phyloP scores from a whole-genome alignment of 1,140 invertebrate species.

The Trichonephila clavipes region DNA sequence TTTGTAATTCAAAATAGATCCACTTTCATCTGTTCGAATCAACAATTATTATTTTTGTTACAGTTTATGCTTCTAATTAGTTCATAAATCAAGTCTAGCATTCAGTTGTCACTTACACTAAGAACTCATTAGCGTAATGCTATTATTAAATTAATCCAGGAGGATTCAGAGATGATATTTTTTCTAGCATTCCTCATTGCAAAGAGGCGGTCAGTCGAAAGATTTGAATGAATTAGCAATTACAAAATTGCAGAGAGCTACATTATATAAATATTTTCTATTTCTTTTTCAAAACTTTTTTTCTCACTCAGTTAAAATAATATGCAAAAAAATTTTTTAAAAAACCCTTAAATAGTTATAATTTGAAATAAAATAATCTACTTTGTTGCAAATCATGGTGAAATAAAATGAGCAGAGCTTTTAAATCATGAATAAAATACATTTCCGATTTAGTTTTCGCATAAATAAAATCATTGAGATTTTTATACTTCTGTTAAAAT shows the following conservation, averaged over 20 bases:
- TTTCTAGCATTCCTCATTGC: background rate
- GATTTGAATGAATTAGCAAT: background rate
- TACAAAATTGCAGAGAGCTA: background rate
- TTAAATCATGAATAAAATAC: too few relatives aligned
- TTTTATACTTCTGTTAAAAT: too few relatives aligned
- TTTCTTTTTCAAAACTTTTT: background rate
- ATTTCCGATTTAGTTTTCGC: too few relatives aligned
- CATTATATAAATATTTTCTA: background rate
- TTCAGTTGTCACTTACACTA: conserved; percentile 21
- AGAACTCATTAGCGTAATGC: conserved; percentile 41
- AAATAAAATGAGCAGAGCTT: too few relatives aligned
- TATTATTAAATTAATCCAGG: conserved; percentile 16
- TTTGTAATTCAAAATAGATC: background rate
- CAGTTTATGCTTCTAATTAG: conserved; percentile 3
- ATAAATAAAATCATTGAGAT: too few relatives aligned
- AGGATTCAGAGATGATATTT: background rate
- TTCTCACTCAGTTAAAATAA: background rate
- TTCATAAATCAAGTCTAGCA: conserved; percentile 29
- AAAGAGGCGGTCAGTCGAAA: background rate
- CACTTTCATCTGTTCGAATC: background rate
- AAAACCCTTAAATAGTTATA: background rate
- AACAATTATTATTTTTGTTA: background rate
- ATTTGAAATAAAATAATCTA: too few relatives aligned
- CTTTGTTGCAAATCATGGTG: too few relatives aligned
- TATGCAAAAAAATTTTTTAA: background rate